phyloP scores from a whole-genome alignment of 1,140 invertebrate genomes.

The Druon quercuslanigerum region DNA sequence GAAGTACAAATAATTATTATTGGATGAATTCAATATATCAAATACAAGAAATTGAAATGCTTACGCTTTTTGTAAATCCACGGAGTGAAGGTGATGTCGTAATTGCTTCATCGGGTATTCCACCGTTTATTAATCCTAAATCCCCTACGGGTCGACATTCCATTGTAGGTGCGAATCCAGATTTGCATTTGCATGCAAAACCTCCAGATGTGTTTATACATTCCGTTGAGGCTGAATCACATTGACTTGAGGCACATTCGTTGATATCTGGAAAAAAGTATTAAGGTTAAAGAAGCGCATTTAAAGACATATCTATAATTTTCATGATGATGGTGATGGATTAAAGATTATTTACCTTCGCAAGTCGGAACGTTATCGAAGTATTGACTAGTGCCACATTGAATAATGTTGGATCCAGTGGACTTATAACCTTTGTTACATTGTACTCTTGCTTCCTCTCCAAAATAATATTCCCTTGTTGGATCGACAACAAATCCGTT shows the following conservation, averaged over 20 bases:
- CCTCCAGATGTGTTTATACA: constrained; percentile 94
- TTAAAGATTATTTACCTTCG: constrained; percentile 77
- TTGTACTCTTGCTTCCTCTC: constrained; percentile 94
- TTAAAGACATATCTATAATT: not conserved
- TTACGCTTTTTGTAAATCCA: constrained; percentile 88
- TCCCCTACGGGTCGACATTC: constrained; percentile 93
- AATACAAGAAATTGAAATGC: constrained; percentile 4
- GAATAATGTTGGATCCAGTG: constrained; percentile 90
- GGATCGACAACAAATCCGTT: constrained; percentile 90
- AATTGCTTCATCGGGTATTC: constrained; percentile 92
- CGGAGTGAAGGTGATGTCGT: constrained; percentile 88
- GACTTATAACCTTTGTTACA: constrained; percentile 93
- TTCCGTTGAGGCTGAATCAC: constrained; percentile 92
- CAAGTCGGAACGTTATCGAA: constrained; percentile 91
- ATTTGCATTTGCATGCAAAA: constrained; percentile 92
- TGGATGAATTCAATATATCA: not conserved
- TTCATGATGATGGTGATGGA: not conserved
- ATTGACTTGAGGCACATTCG: constrained; percentile 92
- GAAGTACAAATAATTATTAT: constrained; percentile 18
- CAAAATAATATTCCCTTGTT: constrained; percentile 86
- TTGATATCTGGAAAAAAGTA: constrained; percentile 85
- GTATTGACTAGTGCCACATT: constrained; percentile 89
- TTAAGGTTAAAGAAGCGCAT: not conserved
- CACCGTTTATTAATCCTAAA: constrained; percentile 91
- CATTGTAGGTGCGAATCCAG: constrained; percentile 89